Evolutionary conservation across 2,113 vertebrate genomes (phyloP), one percentile per base, ranked within the genome.

Genomic region (Conger conger): DNA sequence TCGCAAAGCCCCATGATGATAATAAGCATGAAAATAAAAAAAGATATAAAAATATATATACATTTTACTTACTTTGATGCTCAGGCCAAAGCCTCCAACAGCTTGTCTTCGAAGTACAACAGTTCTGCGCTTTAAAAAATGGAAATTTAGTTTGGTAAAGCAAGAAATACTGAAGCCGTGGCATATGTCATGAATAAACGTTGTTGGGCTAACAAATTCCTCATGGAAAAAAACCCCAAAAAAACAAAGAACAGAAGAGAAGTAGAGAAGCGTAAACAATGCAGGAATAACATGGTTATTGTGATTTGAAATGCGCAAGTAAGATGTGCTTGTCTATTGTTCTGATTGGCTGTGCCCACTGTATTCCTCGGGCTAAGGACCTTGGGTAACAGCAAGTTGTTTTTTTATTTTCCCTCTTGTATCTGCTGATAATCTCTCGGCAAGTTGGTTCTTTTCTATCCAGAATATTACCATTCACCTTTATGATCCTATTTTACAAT

Each of bases 101-200:
- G 94, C 94, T 92, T 98, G 96, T 96, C 97, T 96, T 93, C 42
- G 94, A 93, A 98, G 97, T 92, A 95, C 96, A 95, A 98, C 97
- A 94, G 97, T 97, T 97, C 97, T 98, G 97, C 96, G 97, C 97
- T 99, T 98, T 98, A 99, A 96, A 97, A 97, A 96, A 95, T 93
- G 91, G 93, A 92, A 94, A 92, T 94, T 95, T 90, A 94, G 91
- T 93, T 93, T 94, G 94, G 94, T 93, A 94, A 94, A 93, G 90
- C 88, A 92, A 93, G 91, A 89, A 88, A 80, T 82, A 80, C 86
- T 90, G 86, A 86, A 73, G n/a, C 33, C n/a, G 13, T n/a, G 5
- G 8, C 6, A 73, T 73, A 73, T 33, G 68, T 73, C 27, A 33
- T 73, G 68, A 73, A 73, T 6, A 73, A n/a, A 11, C n/a, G 27